Base-by-base conservation (phyloP, 2,888 invertebrate species). In the Cantharis nigra region DNA sequence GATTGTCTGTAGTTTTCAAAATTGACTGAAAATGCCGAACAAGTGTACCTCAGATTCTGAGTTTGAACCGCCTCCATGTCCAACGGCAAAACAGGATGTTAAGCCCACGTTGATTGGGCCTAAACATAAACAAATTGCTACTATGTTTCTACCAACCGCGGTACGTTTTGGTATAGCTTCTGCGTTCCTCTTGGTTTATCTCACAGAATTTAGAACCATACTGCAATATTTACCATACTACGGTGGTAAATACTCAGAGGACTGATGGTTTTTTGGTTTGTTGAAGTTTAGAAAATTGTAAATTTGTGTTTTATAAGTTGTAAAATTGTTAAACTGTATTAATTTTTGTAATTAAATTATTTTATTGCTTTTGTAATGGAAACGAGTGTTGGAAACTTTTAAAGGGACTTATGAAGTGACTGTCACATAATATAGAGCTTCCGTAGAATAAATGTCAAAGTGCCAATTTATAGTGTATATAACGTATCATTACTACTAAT, bases 161-260 rank as follows among this genome's bases (percentile, higher is more conserved):
- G 13, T 80, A 1, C 33, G 69, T 49, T 84, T 80, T 78, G 74
- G 79, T 14, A 23, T 75, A 7, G 80, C 81, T 16, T 75, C 73
- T 11, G 16, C 78, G 11, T 11, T 83, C 9, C 63, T 69, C 10
- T 28, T 79, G 9, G 62, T 79, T 30, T 84, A 83, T 71, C 63
- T 83, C 14, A 71, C 79, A 26, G 84, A 84, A n/a, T 84, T 83
- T 83, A 82, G 81, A 65, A 77, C 80, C 5, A 75, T 83, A 1
- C 67, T 84, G 26, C 80, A 81, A 64, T 82, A 81, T 76, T 18
- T 84, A 70, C 84, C 84, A 20, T 84, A 77, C 72, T 84, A 84
- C 71, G 82, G 81, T 69, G 80, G 80, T 63, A 83, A 83, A 78
- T 84, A 80, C 63, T 65, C 76, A 13, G 49, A 73, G n/a, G 69